Conservation (phyloP, 2,113 vertebrate genomes). For the Girardinichthys multiradiatus region DNA sequence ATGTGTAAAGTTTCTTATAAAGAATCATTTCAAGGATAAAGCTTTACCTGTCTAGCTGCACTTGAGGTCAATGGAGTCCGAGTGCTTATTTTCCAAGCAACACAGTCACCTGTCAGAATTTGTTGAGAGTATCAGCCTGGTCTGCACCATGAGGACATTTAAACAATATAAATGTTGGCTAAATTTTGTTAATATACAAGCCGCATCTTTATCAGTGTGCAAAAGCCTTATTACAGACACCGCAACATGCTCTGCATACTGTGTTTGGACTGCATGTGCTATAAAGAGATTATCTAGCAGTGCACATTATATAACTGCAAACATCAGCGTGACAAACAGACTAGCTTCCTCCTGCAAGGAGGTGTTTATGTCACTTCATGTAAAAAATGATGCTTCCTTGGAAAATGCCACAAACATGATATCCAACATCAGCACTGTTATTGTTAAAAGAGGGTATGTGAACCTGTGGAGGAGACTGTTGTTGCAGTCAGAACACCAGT, state of each 20-base stretch:
- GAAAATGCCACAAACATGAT: constrained; percentile 66
- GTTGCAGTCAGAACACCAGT: too few species aligned
- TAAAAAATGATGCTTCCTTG: constrained; percentile 49
- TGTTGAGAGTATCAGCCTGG: not conserved
- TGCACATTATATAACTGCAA: constrained; percentile 44
- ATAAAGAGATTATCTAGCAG: constrained; percentile 29
- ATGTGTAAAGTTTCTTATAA: not conserved
- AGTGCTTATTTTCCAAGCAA: not conserved
- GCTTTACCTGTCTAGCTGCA: not conserved
- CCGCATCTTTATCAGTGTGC: not conserved
- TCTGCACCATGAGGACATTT: not conserved
- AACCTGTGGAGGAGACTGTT: constrained; percentile 22
- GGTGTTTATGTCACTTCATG: constrained; percentile 23
- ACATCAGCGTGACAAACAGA: constrained; percentile 27
- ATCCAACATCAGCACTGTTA: constrained; percentile 62
- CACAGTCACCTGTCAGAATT: not conserved
- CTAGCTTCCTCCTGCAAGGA: constrained; percentile 32
- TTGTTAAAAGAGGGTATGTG: constrained; percentile 17
- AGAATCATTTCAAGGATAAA: not conserved
- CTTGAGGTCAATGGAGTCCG: not conserved
- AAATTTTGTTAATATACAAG: not conserved
- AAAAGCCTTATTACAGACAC: not conserved
- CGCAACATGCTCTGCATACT: not conserved
- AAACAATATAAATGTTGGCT: not conserved
- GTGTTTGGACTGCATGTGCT: constrained; percentile 2